Evolutionary conservation across 1,140 invertebrate genomes (phyloP), one percentile per base, ranked within the genome.

Genomic region (Lucilia sericata): DNA sequence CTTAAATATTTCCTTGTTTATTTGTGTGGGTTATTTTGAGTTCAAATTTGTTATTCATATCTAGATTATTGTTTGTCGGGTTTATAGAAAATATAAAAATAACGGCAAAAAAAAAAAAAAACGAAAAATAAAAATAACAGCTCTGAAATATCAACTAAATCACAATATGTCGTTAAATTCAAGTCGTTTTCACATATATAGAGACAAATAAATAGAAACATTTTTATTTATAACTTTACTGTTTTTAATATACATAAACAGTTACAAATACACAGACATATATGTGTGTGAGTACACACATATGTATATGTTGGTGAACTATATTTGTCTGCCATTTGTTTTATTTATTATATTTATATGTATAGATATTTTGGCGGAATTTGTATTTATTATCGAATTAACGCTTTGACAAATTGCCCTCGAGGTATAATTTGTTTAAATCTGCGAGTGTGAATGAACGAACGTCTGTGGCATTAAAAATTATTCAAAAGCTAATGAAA

Each of bases 341-440:
- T 60, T 60, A n/a, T 17, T 17, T 60, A 7, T 14, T 60, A 2
- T 60, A n/a, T 60, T 60, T 30, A 30, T 30, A 17, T 60, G 7
- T 14, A 7, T 60, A n/a, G 5, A n/a, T 60, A 3, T 70, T 19
- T 70, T 70, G 65, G 65, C 65, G 65, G 65, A 70, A 70, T 70
- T 70, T 70, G 65, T 70, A 70, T 70, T 70, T 21, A 70, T 70
- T 70, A 70, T 70, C 65, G 65, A 70, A 70, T 70, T 70, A 70
- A 70, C 65, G 65, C 65, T 70, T 70, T 70, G 65, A 70, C 65
- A 70, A 70, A 70, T 70, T 70, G 65, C 65, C n/a, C n/a, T 21
- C 65, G 65, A 70, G 65, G 65, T 70, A 21, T 70, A 21, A 70
- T 70, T 70, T 70, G 65, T 70, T 70, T 70, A 70, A 70, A 70